Evolutionary conservation across 2,113 vertebrate species (phyloP), one percentile per base, ranked within the genome.

Genomic region (Lota lota): DNA sequence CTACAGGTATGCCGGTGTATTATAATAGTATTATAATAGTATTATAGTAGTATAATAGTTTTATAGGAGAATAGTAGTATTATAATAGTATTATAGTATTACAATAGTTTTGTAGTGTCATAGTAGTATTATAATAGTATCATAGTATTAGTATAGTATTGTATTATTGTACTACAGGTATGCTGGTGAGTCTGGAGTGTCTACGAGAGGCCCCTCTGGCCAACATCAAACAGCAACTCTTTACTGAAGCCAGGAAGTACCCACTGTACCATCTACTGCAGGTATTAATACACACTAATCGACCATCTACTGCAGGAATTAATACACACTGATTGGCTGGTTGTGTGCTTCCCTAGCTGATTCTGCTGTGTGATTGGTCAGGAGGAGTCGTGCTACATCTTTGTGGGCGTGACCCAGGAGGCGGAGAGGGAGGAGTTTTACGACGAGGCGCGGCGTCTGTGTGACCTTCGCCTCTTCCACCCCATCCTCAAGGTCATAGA

Each of bases 371-470:
- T 83, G 62, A 76, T 72, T 86, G 75, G 68, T n/a, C 78, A 93
- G 93, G 93, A 93, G 61, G 93, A 93, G 78, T 92, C 91, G 0
- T 89, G 88, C 54, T 94, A 94, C 79, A 94, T 94, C 72, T 93
- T 94, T 73, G 91, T 94, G 63, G 92, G 93, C 1, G 92, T 94
- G 75, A 94, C 92, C 16, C 93, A 94, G 80, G 93, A 94, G 66
- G 93, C 93, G 0, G 93, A 94, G 71, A 78, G 92, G 68, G 93
- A 94, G 80, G 92, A 93, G 80, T 94, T 93, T 68, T 94, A 93
- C 0, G 93, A 94, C 0, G 92, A 94, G 75, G 92, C 91, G 0
- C 77, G 92, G 2, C 83, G 93, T 0, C 86, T 94, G 20, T 94
- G 93, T 4, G 92, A 93, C 76, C 87, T 94, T 0, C 84, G 92